phyloP scores from a whole-genome alignment of 2,113 vertebrate genomes.

The Irena cyanogastra region DNA sequence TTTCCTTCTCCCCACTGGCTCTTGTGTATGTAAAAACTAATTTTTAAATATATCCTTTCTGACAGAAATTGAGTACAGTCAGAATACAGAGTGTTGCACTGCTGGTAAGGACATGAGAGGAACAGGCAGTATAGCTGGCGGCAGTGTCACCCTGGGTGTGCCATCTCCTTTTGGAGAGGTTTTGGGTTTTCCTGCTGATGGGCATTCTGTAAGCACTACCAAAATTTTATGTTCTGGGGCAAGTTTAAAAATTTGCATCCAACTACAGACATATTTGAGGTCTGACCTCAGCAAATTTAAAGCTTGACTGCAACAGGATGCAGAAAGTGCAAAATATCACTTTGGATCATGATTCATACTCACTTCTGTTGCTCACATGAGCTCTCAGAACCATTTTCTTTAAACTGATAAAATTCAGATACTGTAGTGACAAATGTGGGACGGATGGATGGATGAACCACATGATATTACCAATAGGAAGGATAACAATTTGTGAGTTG shows the following conservation, averaged over 20 bases:
- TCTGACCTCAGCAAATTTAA: background rate
- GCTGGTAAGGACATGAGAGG: background rate
- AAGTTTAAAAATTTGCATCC: background rate
- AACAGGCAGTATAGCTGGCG: background rate
- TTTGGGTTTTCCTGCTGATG: background rate
- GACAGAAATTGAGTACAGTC: background rate
- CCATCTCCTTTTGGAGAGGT: background rate
- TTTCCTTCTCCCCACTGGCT: background rate
- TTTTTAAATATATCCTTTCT: background rate
- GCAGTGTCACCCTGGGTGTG: accelerated
- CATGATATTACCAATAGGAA: background rate
- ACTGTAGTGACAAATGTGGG: background rate
- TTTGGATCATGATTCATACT: background rate
- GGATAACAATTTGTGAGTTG: background rate
- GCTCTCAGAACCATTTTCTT: background rate
- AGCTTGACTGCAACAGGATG: background rate
- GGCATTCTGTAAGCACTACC: background rate
- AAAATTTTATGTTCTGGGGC: background rate
- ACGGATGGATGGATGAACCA: background rate
- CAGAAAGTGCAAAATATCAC: background rate
- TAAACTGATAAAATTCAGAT: background rate
- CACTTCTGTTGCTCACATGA: background rate
- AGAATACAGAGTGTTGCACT: background rate
- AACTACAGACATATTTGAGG: background rate
- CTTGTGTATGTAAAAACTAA: background rate